These are phyloP conservation scores for Xylocopa sonorina DNA, from an alignment of 1,140 invertebrate species.

Conservation along the genomic window DNA sequence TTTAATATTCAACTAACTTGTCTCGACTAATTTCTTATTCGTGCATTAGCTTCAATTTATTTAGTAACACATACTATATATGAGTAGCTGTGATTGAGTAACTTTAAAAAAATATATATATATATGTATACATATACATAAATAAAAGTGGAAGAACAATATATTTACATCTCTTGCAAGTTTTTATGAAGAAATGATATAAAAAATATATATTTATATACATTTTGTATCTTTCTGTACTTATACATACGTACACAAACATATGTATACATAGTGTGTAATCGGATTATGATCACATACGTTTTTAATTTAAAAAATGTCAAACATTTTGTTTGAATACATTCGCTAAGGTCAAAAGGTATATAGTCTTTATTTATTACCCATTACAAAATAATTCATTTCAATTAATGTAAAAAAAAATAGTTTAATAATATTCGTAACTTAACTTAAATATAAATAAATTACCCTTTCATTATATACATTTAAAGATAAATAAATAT, in stretches of 20 bases:
- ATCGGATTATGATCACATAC: not conserved
- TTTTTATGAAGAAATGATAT: conserved; percentile 1
- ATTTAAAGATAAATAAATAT: conserved; percentile 14
- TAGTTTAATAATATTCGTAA: too few species aligned
- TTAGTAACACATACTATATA: conserved; percentile 19
- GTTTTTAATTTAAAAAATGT: conserved; percentile 15
- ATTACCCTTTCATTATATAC: too few species aligned
- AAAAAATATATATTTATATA: conserved; percentile 21
- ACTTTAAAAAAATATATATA: conserved; percentile 22
- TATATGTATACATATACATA: too few species aligned
- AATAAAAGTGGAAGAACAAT: not conserved
- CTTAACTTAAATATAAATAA: too few species aligned
- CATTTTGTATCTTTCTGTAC: conserved; percentile 37
- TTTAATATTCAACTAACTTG: conserved; percentile 16
- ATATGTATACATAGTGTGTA: conserved; percentile 4
- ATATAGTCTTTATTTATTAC: conserved; percentile 35
- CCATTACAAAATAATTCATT: conserved; percentile 9
- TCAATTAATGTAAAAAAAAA: not conserved
- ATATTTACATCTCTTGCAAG: conserved; percentile 18
- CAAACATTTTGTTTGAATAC: conserved; percentile 28
- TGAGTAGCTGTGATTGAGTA: conserved; percentile 54
- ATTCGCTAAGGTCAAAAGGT: conserved; percentile 11
- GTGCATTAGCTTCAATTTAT: conserved; percentile 41
- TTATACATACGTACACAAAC: conserved; percentile 42
- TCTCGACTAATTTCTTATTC: conserved; percentile 50